Evolutionary conservation across 1,140 invertebrate species (phyloP).

Genomic region (Drosophila nikananu): DNA sequence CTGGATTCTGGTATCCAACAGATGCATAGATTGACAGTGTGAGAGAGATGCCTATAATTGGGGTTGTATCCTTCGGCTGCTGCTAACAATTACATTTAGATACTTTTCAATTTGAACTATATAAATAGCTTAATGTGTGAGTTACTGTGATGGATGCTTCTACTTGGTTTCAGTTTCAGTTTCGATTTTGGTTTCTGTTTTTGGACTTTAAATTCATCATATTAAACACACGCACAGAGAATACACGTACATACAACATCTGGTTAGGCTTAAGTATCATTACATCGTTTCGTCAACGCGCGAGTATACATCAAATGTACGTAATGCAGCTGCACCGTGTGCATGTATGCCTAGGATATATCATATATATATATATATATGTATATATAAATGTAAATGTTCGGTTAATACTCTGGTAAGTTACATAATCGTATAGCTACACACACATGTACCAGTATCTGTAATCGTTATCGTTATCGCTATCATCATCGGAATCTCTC

Average conservation of each 20-base stretch:
- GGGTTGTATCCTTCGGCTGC: constrained; percentile 18
- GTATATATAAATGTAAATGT: constrained; percentile 48
- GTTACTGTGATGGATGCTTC: constrained; percentile 6
- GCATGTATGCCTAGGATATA: constrained; percentile 42
- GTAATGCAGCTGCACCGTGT: constrained; percentile 33
- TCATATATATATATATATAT: constrained; percentile 41
- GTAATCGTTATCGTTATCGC: constrained; percentile 9
- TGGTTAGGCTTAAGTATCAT: constrained; percentile 39
- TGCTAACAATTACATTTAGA: constrained; percentile 51
- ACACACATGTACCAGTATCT: constrained; percentile 42
- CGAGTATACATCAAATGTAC: constrained; percentile 52
- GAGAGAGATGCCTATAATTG: constrained; percentile 29
- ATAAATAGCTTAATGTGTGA: constrained; percentile 32
- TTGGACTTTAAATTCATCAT: constrained; percentile 31
- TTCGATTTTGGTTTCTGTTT: neutral
- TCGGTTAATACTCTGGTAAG: constrained; percentile 56
- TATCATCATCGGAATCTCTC: constrained; percentile 18
- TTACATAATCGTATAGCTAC: constrained; percentile 44
- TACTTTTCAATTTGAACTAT: constrained; percentile 36
- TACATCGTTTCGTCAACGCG: constrained; percentile 31
- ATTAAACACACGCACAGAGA: constrained; percentile 40
- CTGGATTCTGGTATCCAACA: constrained; percentile 10
- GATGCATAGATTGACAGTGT: constrained; percentile 17
- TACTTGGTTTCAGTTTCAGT: neutral
- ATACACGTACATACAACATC: constrained; percentile 50